These are phyloP conservation scores for Sebastes minor DNA, from an alignment of 2,797 vertebrate species.

Conservation along the genomic window DNA sequence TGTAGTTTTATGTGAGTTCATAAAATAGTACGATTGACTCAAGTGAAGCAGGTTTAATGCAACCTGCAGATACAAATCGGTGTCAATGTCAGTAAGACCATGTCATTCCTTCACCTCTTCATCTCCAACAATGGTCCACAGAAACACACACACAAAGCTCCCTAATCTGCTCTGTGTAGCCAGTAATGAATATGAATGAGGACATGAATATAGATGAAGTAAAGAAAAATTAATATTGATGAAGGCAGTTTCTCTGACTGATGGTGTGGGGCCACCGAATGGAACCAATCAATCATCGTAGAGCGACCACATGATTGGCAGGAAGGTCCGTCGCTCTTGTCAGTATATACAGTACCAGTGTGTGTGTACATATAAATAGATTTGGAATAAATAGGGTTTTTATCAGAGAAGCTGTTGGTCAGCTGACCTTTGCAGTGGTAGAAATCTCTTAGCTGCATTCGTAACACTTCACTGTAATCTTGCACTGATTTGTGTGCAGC, in stretches of 20 bases:
- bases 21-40: background rate
- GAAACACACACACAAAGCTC: slow-evolving; percentile 51
- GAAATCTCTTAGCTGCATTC: background rate
- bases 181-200: slow-evolving; percentile 75
- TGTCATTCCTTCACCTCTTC: slow-evolving; percentile 16
- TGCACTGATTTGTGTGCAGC: background rate
- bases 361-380: background rate
- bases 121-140: slow-evolving; percentile 44
- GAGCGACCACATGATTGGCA: slow-evolving; percentile 51
- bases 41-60: background rate
- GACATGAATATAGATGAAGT: slow-evolving; percentile 71
- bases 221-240: slow-evolving; percentile 70
- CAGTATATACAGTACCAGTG: background rate
- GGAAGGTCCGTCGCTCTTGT: slow-evolving; percentile 21
- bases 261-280: slow-evolving; percentile 50
- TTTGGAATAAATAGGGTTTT: background rate
- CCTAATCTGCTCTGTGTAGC: slow-evolving; percentile 60
- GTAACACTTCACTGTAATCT: background rate
- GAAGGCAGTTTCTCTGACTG: slow-evolving; percentile 58
- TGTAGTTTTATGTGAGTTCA: background rate
- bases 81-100: background rate
- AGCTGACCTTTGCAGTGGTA: background rate
- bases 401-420: background rate
- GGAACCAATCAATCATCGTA: slow-evolving; percentile 64
- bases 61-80: background rate